Evolutionary conservation across 1,140 invertebrate species (phyloP), one percentile per base, ranked within the genome.

Genomic region (Ericerus pela): DNA sequence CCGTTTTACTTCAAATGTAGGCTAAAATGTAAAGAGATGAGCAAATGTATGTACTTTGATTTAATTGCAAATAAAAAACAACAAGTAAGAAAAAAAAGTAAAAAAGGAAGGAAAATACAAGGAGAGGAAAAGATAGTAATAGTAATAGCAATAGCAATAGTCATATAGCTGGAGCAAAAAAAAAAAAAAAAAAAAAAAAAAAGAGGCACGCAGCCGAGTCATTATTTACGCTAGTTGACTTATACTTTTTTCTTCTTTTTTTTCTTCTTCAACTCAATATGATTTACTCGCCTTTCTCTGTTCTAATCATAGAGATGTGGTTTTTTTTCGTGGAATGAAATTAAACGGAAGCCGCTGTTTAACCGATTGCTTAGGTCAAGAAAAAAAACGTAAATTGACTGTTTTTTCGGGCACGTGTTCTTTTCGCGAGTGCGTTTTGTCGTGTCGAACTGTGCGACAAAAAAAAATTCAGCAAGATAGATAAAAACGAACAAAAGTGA

Each of bases 1-100:
- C 41, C 41, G 41, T 47, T 47, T 47, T 47, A 47, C 41, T 47
- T 47, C 41, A 47, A 47, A 47, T 47, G 16, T 47, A 47, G 41
- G 41, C 41, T 47, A 47, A 47, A 47, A 47, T 47, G 41, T 24
- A 2, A 10, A 33, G 8, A 33, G 30, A 8, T 24, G 16, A 24
- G 14, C 6, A 4, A 4, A 18, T 18, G 37, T 16, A 18, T 41
- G n/a, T 41, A 41, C 14, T 41, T 41, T 41, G 26, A 2, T 47
- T 22, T 24, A 22, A 24, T 47, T 14, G 4, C 11, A 10, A 16
- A 47, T 24, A 24, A 41, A 41, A 16, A 41, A 18, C 5, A 14
- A 18, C 5, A 38, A 14, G 20, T 16, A 38, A 38, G 20, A 38
- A 38, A 38, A 16, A 18, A 47, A 47, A 47, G 10, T 3, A 16